Base-by-base conservation (phyloP, 2,113 vertebrate species). In the Campylorhamphus procurvoides region DNA sequence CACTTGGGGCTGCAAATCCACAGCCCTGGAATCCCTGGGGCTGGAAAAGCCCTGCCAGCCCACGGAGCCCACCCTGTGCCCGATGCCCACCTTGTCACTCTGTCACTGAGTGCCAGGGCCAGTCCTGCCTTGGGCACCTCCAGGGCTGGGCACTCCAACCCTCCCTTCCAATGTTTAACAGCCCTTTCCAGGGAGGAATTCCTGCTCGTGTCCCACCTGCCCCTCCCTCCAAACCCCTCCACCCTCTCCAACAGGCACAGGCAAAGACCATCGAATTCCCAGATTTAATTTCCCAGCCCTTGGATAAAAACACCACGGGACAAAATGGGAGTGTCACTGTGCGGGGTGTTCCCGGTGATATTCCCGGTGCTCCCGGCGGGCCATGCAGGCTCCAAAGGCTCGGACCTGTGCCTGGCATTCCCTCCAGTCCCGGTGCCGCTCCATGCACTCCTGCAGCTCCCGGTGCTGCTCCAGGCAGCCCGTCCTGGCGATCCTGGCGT, bases 381-480 rank as follows among this genome's bases (percentile, higher is more conserved):
- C 97, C 99, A 99, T 99, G 93, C 99, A 99, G 44, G 99, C 97
- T 46, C 98, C 98, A 49, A 99, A 99, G 6, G 97, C 98, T 83
- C 98, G 98, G 47, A 99, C 98, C 68, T 99, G 97, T 1, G 23
- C 20, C 95, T 99, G 99, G 97, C 99, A 99, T 35, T 60, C 96
- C 29, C 99, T 87, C 99, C 99, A 99, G 97, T 99, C 99, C 97
- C 98, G 99, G 64, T 98, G 95, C n/a, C 98, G 98, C 0, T 98
- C 98, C 99, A 99, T 99, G 96, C 99, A 99, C 50, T 99, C 98
- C 97, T 99, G 99, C 73, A 99, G 97, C 3, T 98, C 98, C 4
- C 98, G 98, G 81, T 99, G 99, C 49, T 98, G 98, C 31, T 97
- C 93, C 10, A 97, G 96, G 49, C 99, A 99, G 62, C 99, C 99